Evolutionary conservation across 1,140 invertebrate species (phyloP).

Genomic region (Amphibalanus amphitrite): DNA sequence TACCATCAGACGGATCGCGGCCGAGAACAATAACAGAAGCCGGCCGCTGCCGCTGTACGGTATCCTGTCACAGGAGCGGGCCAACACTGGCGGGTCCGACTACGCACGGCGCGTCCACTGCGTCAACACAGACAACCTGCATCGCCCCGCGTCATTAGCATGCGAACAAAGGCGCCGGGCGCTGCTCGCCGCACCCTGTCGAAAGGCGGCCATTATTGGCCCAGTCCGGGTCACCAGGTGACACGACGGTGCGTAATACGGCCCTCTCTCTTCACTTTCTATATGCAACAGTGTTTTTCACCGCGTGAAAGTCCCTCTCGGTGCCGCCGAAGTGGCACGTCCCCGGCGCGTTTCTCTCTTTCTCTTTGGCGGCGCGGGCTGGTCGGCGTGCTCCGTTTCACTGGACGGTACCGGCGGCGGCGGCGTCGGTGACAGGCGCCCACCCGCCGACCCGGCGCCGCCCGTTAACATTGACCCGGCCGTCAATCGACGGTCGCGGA

Average conservation of each 20-base stretch:
- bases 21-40: too few species aligned
- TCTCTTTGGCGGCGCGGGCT: background rate
- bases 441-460: too few species aligned
- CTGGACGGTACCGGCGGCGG: background rate
- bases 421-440: too few species aligned
- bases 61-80: too few species aligned
- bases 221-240: background rate
- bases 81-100: too few species aligned
- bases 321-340: background rate
- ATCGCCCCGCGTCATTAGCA: background rate
- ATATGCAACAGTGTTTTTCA: constrained; percentile 2
- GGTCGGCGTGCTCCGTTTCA: background rate
- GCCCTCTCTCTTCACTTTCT: constrained; percentile 1
- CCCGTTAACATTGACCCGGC: background rate
- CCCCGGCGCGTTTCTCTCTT: background rate
- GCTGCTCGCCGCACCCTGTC: background rate
- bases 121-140: too few species aligned
- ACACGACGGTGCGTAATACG: background rate
- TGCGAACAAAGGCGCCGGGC: background rate
- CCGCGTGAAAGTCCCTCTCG: background rate
- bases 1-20: background rate
- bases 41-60: too few species aligned
- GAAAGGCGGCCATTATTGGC: background rate
- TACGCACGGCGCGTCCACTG: too few species aligned
- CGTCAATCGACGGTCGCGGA: background rate